Evolutionary conservation across 2,113 vertebrate genomes (phyloP), one percentile per base, ranked within the genome.

Genomic region (Panthera leo): DNA sequence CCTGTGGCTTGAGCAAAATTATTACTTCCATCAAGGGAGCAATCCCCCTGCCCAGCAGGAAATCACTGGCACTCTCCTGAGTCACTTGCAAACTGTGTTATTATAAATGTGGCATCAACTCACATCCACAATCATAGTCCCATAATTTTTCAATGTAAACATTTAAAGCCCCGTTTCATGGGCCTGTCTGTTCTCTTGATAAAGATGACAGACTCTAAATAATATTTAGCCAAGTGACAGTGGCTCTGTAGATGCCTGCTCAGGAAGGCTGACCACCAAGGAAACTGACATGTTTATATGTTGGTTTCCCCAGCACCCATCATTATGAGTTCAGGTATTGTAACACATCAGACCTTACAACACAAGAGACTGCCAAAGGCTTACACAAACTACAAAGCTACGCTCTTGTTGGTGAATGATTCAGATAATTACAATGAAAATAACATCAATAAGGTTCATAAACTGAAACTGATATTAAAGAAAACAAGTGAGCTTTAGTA

Each of bases 391-490:
- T 82, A 96, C 67, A 65, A 82, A 97, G 94, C 65, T 61, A 85
- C 0, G 3, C 51, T 95, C 34, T 88, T 58, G 5, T 19, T 83
- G 58, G 51, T 51, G 55, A 91, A 89, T 93, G 96, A 96, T 89
- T 97, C 98, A 97, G 70, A 85, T 78, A 88, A 92, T 88, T 85
- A 83, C 65, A 95, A 97, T 16, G 55, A 95, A 94, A 96, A 97
- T 68, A 91, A 31, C 84, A 97, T 73, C 71, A 92, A 61, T 48
- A 53, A 78, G 19, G 48, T 88, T 95, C 34, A 42, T 58, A 85
- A 91, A 73, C 25, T 21, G 75, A 96, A 55, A 51, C 61, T 21
- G 70, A 51, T 42, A 29, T 55, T 93, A 71, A 95, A 93, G 84
- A 31, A 95, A 96, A 87, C 92, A 93, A 96, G 71, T 71, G 34